These are phyloP conservation scores for Brachirus orientalis DNA, from an alignment of 2,113 vertebrate genomes.

Conservation along the genomic window DNA sequence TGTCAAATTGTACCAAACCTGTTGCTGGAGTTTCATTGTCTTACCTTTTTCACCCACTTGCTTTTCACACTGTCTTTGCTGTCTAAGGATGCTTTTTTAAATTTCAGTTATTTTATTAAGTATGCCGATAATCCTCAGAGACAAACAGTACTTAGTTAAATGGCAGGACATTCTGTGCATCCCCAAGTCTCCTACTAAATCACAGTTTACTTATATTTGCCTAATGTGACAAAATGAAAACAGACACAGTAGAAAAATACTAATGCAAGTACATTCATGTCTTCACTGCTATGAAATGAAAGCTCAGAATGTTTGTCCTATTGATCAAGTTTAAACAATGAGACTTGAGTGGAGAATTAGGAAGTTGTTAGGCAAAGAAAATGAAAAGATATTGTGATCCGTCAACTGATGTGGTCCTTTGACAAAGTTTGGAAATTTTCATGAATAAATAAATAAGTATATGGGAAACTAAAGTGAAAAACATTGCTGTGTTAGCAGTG, in stretches of 20 bases:
- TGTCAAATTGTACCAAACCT: not conserved
- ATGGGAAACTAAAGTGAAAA: not conserved
- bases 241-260: not conserved
- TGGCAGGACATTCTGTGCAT: too few relatives aligned
- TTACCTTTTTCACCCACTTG: slow-evolving; percentile 24
- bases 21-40: slow-evolving; percentile 21
- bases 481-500: not conserved
- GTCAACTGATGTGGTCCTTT: too few relatives aligned
- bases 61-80: slow-evolving; percentile 28
- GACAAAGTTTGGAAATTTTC: too few relatives aligned
- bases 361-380: too few relatives aligned
- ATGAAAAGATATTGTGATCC: too few relatives aligned
- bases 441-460: too few relatives aligned
- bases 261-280: slow-evolving; percentile 26
- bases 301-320: slow-evolving; percentile 64
- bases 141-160: not conserved
- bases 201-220: slow-evolving; percentile 3
- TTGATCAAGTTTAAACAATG: slow-evolving; percentile 35
- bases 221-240: slow-evolving; percentile 3
- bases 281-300: slow-evolving; percentile 27
- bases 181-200: not conserved
- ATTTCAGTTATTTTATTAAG: not conserved
- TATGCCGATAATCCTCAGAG: not conserved
- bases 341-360: not conserved
- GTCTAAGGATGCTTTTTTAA: not conserved